Evolutionary conservation across 2,888 invertebrate genomes (phyloP), one percentile per base, ranked within the genome.

Genomic region (Drosophila meridionalis): DNA sequence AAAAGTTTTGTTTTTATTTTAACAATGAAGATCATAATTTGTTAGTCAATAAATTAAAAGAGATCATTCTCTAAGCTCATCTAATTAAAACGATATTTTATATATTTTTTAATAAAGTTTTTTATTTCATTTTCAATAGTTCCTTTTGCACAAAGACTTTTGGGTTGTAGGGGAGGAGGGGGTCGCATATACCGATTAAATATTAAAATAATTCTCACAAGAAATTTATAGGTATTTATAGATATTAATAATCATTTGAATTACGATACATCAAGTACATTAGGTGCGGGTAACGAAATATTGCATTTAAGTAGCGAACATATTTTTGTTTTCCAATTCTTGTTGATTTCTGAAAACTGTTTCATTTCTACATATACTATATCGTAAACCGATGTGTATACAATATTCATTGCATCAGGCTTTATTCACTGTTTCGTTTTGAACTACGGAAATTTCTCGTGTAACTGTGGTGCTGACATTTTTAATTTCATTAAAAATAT

Each of bases 401-500:
- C 66, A 75, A 59, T 65, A 53, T 20, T 68, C 53, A 66, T 61
- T 63, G 80, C 71, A 77, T 64, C 43, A 48, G 78, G 80, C 80
- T 48, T 64, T 43, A 61, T 67, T 63, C 53, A 76, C 28, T 30
- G 34, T 50, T 57, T 60, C 42, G 61, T 62, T 83, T 86, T 83
- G 55, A 81, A 77, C 69, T 83, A 83, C 55, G 50, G 36, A 67
- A 56, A 76, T 70, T 69, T 73, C 53, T 58, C 47, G 45, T 61
- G 56, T 66, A 58, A 4, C 45, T 56, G 34, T 55, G 26, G 47
- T 55, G 57, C n/a, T 36, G 20, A 62, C 45, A 80, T 83, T 76
- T 83, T 68, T 59, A 83, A 83, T 88, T 86, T 50, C 57, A 69
- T 83, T 74, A 81, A 83, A 71, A 72, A 67, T 70, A 74, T 81